phyloP scores from a whole-genome alignment of 2,113 vertebrate genomes.

The Pterocles gutturalis region DNA sequence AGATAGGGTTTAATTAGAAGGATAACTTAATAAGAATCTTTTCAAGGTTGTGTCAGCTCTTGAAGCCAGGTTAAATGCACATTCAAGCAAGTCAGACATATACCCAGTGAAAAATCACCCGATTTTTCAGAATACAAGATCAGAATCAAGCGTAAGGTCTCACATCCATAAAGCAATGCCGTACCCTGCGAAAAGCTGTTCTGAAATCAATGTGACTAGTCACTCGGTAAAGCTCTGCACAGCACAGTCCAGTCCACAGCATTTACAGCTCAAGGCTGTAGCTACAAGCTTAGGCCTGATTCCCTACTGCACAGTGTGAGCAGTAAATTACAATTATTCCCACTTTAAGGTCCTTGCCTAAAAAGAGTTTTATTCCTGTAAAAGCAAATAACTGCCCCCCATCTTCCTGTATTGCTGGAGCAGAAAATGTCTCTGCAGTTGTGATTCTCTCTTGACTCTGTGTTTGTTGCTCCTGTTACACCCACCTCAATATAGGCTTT shows the following conservation, averaged over 20 bases:
- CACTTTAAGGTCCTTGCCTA: background rate
- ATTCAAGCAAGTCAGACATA: background rate
- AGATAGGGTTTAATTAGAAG: background rate
- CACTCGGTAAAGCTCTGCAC: background rate
- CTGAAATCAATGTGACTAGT: background rate
- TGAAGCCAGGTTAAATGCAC: background rate
- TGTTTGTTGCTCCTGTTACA: background rate
- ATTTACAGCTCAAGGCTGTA: background rate
- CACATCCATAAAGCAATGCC: background rate
- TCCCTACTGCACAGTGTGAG: background rate
- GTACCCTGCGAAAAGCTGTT: background rate
- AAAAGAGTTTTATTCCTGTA: slow-evolving; percentile 4
- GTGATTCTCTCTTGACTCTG: background rate
- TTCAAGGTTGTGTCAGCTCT: background rate
- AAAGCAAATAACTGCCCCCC: background rate
- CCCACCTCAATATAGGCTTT: background rate
- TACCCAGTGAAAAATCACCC: background rate
- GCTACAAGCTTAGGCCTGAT: background rate
- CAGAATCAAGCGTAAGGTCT: background rate
- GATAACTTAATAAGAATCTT: background rate
- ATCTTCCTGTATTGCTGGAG: background rate
- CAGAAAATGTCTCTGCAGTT: background rate
- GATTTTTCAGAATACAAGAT: background rate
- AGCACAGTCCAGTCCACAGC: background rate
- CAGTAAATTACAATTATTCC: background rate